Conservation (phyloP, 2,888 invertebrate genomes). For the Cosmorhoe ocellata region DNA sequence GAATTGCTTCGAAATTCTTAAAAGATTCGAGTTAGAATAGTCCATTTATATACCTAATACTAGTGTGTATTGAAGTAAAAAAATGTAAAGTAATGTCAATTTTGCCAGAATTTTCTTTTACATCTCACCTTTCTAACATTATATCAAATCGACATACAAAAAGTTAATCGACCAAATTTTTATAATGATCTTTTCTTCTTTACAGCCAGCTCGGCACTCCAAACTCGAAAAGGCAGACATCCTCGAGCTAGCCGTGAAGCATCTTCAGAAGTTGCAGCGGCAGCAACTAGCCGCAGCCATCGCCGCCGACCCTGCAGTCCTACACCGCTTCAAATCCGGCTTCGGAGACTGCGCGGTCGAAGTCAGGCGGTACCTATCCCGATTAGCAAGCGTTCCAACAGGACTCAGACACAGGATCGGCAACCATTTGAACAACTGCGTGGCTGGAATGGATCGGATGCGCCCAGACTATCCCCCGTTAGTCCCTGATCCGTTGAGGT, state of each 20-base stretch:
- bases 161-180: too few species aligned
- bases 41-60: neutral
- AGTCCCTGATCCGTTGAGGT: slow-evolving; percentile 77
- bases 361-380: slow-evolving; percentile 87
- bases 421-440: slow-evolving; percentile 85
- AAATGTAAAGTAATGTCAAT: too few species aligned
- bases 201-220: slow-evolving; percentile 94
- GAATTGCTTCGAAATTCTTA: neutral
- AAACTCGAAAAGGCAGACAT: slow-evolving; percentile 98
- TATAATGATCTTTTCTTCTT: slow-evolving; percentile 59
- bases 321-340: slow-evolving; percentile 93
- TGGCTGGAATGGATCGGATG: slow-evolving; percentile 78
- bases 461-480: slow-evolving; percentile 78
- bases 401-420: slow-evolving; percentile 84
- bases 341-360: slow-evolving; percentile 95
- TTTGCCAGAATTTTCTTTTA: too few species aligned
- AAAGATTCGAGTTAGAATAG: slow-evolving; percentile 34
- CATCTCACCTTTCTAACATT: too few species aligned
- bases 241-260: slow-evolving; percentile 96
- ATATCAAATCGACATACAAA: too few species aligned
- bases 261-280: slow-evolving; percentile 93
- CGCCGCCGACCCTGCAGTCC: slow-evolving; percentile 91
- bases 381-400: slow-evolving; percentile 84
- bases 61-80: too few species aligned
- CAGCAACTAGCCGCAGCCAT: slow-evolving; percentile 92